Conservation (phyloP, 1,140 invertebrate genomes). For the Pteromalus puparum region DNA sequence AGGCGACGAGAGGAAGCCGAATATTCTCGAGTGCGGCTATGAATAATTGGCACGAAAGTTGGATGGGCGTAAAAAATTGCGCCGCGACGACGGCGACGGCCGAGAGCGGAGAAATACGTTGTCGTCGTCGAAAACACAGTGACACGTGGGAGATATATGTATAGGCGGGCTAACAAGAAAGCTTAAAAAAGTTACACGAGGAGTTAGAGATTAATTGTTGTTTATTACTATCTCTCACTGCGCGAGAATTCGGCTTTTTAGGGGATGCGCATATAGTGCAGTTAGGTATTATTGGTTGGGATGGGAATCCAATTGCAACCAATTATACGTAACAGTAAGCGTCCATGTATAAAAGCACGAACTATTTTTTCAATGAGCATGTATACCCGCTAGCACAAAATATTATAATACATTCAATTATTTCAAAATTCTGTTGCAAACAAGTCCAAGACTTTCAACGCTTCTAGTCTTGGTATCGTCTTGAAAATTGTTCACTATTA, state of each 20-base stretch:
- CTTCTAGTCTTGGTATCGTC: too few relatives aligned
- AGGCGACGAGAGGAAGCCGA: conserved; percentile 13
- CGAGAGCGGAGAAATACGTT: conserved; percentile 8
- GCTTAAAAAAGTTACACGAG: neutral
- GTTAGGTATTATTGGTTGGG: neutral
- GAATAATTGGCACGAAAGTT: conserved; percentile 44
- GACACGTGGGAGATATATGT: neutral
- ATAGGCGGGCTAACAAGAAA: neutral
- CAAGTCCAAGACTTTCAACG: too few relatives aligned
- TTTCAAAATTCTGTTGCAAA: too few relatives aligned
- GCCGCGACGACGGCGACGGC: neutral
- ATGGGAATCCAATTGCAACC: too few relatives aligned
- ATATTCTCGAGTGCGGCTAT: conserved; percentile 27
- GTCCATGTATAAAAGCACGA: too few relatives aligned
- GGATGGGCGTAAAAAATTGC: conserved; percentile 19
- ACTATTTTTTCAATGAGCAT: too few relatives aligned
- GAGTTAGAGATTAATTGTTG: conserved; percentile 7
- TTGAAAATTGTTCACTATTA: too few relatives aligned
- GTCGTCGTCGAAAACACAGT: neutral
- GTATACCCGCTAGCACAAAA: too few relatives aligned
- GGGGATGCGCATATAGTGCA: neutral
- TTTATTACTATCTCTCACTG: neutral
- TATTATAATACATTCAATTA: too few relatives aligned
- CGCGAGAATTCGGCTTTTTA: neutral
- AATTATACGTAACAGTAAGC: too few relatives aligned